phyloP scores from a whole-genome alignment of 2,888 invertebrate species.

The Stegana nigrithorax region DNA sequence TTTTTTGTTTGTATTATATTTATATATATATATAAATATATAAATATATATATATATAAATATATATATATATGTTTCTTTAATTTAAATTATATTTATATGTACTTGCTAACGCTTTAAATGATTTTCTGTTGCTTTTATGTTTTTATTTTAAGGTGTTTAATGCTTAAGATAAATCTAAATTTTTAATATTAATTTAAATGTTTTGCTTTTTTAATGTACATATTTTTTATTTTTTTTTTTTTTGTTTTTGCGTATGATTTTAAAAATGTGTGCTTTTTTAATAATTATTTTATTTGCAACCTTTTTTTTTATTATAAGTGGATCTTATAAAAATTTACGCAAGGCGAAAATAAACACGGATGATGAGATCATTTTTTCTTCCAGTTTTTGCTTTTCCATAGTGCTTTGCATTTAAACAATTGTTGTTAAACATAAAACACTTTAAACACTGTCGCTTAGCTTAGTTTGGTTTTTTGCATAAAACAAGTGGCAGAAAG shows the following conservation, averaged over 20 bases:
- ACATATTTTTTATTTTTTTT: background rate
- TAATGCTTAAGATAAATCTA: background rate
- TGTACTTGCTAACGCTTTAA: slow-evolving; percentile 7
- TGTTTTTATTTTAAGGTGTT: background rate
- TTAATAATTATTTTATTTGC: background rate
- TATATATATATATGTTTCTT: slow-evolving; percentile 30
- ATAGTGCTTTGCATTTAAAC: background rate
- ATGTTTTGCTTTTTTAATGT: slow-evolving; percentile 6
- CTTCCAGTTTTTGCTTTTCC: background rate
- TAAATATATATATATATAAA: slow-evolving; percentile 18
- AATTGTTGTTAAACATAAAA: too few relatives aligned
- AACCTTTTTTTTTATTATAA: background rate
- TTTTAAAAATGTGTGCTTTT: slow-evolving; percentile 8
- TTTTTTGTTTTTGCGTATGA: slow-evolving; percentile 22
- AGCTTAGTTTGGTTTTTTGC: slow-evolving; percentile 22
- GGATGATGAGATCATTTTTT: slow-evolving; percentile 69
- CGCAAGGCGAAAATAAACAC: slow-evolving; percentile 68
- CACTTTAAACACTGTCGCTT: too few relatives aligned
- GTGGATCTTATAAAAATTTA: slow-evolving; percentile 35
- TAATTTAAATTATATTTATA: slow-evolving; percentile 17
- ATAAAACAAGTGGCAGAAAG: slow-evolving; percentile 31
- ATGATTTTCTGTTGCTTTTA: slow-evolving; percentile 28
- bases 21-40: slow-evolving; percentile 21
- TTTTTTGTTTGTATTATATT: slow-evolving; percentile 18
- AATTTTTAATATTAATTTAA: background rate